These are phyloP conservation scores for Cinclus mexicanus DNA, from an alignment of 2,113 vertebrate genomes.

Conservation along the genomic window DNA sequence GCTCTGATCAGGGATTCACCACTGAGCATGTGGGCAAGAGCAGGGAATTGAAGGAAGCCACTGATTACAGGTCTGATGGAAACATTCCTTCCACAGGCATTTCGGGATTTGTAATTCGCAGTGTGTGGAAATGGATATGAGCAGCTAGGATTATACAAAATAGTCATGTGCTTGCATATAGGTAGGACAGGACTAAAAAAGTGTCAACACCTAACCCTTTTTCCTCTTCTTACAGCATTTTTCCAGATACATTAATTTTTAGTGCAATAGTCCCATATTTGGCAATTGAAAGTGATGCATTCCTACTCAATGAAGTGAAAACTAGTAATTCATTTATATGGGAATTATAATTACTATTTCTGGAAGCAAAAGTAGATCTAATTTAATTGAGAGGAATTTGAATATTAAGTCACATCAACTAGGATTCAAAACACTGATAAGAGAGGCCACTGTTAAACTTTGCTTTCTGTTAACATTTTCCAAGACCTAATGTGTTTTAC, in stretches of 20 bases:
- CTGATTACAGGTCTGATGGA: neutral
- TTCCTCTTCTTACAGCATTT: accelerated
- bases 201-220: neutral
- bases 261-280: neutral
- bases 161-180: neutral
- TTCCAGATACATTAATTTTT: neutral
- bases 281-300: neutral
- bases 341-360: neutral
- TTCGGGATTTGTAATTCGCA: neutral
- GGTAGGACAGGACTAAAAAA: neutral
- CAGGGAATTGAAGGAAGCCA: neutral
- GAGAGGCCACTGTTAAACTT: neutral
- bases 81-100: neutral
- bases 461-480: neutral
- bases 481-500: neutral
- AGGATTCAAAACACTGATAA: neutral
- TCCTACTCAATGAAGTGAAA: neutral
- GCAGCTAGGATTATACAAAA: neutral
- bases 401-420: neutral
- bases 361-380: neutral
- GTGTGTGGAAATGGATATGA: neutral
- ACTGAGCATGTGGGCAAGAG: neutral
- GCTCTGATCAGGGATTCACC: neutral
- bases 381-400: neutral
- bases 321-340: neutral